Percentiles rank a stretch among this genome's conserved stretches.
Evolutionary conservation across 2,113 vertebrate genomes (phyloP).

Genomic region (Sus scrofa): DNA sequence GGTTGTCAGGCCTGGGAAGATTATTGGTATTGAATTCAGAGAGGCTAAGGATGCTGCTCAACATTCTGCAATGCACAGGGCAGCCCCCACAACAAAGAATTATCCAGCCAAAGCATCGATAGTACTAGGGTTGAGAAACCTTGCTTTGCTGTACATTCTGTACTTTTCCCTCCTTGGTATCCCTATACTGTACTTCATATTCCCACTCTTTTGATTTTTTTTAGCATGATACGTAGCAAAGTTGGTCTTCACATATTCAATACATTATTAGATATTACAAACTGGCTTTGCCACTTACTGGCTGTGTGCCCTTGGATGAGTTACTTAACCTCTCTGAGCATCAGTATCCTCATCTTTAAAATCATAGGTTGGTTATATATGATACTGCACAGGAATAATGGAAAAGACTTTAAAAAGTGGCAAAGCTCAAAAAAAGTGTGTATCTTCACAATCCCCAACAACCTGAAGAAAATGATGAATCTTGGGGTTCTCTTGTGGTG

Average conservation of each 20-base stretch:
- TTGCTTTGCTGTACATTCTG: accelerated
- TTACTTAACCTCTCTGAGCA: not conserved
- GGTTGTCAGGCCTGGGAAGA: too few relatives aligned
- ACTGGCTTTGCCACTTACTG: not conserved
- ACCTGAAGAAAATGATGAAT: not conserved
- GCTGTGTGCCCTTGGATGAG: not conserved
- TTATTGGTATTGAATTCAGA: not conserved
- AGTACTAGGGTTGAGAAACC: accelerated
- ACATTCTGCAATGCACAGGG: accelerated
- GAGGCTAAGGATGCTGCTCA: not conserved
- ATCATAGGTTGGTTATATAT: not conserved
- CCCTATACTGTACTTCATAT: accelerated
- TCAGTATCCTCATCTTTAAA: not conserved
- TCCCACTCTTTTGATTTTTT: not conserved
- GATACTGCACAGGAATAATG: not conserved
- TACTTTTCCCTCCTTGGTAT: accelerated
- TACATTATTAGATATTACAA: too few relatives aligned
- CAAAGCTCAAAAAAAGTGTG: not conserved
- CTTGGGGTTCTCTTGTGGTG: not conserved
- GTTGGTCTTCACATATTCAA: not conserved
- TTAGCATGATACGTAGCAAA: not conserved
- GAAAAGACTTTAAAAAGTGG: too few relatives aligned
- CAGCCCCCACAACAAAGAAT: accelerated
- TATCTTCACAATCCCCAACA: not conserved
- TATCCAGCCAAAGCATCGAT: accelerated